phyloP scores from a whole-genome alignment of 1,140 invertebrate species.

The Bombyx mori region ASM3026992v2 NC_085114.1:15840001-15840500 shows the following conservation, averaged over 20 bases:
- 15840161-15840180: background rate
- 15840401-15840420: too few relatives aligned
- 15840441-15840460: too few relatives aligned
- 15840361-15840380: slow-evolving; percentile 79
- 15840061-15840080: slow-evolving; percentile 80
- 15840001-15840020: slow-evolving; percentile 58
- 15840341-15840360: slow-evolving; percentile 89
- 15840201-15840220: slow-evolving; percentile 15
- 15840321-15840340: slow-evolving; percentile 94
- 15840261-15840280: slow-evolving; percentile 78
- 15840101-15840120: slow-evolving; percentile 91
- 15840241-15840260: slow-evolving; percentile 88
- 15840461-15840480: too few relatives aligned
- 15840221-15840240: slow-evolving; percentile 88
- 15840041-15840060: slow-evolving; percentile 74
- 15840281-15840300: slow-evolving; percentile 83
- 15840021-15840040: slow-evolving; percentile 77
- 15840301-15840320: slow-evolving; percentile 86
- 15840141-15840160: slow-evolving; percentile 73
- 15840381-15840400: background rate
- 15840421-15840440: too few relatives aligned
- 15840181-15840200: too few relatives aligned
- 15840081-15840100: slow-evolving; percentile 91
- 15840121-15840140: slow-evolving; percentile 90
- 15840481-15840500: too few relatives aligned